Percentiles rank a stretch among this genome's conserved stretches.
phyloP scores from a whole-genome alignment of 1,140 invertebrate genomes.

The Medauroidea extradentata region DNA sequence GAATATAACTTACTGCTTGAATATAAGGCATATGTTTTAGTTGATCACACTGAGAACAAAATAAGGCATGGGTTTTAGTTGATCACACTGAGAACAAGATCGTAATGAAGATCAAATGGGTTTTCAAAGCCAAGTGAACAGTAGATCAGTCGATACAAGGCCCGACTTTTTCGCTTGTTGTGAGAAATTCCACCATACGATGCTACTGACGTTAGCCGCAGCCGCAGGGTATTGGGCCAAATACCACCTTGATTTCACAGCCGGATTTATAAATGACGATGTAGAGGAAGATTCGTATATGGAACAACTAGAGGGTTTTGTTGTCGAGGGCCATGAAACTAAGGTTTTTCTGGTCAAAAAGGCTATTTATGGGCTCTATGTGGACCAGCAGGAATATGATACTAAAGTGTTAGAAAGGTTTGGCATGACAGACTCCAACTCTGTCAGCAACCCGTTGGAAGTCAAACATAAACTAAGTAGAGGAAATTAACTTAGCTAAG shows the following conservation, averaged over 20 bases:
- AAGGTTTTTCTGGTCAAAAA: slow-evolving; percentile 20
- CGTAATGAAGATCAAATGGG: slow-evolving; percentile 2
- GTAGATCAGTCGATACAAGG: slow-evolving; percentile 28
- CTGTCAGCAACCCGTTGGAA: slow-evolving; percentile 26
- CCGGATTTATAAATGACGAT: too few relatives aligned
- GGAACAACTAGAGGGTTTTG: not conserved
- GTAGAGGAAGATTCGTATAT: not conserved
- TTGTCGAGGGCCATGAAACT: not conserved
- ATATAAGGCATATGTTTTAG: too few relatives aligned
- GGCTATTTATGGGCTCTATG: slow-evolving; percentile 14
- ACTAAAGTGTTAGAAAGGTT: slow-evolving; percentile 28
- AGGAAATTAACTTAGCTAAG: not conserved
- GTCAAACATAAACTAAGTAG: slow-evolving; percentile 16
- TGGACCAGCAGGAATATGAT: slow-evolving; percentile 25
- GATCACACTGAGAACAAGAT: too few relatives aligned
- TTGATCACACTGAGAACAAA: too few relatives aligned
- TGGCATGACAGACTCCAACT: slow-evolving; percentile 29
- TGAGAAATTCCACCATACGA: slow-evolving; percentile 21
- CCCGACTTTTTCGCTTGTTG: slow-evolving; percentile 36
- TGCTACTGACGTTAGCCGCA: slow-evolving; percentile 26
- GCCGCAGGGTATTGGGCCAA: slow-evolving; percentile 21
- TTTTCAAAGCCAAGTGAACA: slow-evolving; percentile 26
- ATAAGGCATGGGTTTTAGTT: too few relatives aligned
- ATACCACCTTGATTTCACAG: slow-evolving; percentile 18
- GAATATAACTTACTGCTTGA: too few relatives aligned